Conservation (phyloP, 2,113 vertebrate genomes). For the Calypte anna region DNA sequence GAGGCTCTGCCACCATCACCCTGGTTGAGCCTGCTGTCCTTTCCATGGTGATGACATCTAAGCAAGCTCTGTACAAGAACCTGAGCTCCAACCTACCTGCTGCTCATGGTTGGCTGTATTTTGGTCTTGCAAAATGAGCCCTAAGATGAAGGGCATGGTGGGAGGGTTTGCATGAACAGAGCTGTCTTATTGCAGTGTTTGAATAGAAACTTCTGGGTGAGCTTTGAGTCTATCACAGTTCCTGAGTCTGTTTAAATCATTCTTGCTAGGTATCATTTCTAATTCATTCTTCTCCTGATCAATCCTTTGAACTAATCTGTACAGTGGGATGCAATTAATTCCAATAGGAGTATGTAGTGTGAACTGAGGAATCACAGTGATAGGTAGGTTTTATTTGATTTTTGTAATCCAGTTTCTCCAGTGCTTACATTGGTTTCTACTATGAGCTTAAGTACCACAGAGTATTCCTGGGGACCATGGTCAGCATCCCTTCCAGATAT, state of each 20-base stretch:
- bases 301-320: neutral
- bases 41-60: neutral
- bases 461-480: neutral
- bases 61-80: neutral
- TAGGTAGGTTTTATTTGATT: neutral
- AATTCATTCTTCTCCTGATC: neutral
- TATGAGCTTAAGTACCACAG: neutral
- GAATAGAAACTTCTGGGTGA: neutral
- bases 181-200: neutral
- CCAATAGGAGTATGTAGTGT: neutral
- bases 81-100: neutral
- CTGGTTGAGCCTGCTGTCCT: neutral
- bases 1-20: neutral
- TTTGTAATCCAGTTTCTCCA: neutral
- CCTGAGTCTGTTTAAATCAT: neutral
- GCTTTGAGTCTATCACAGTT: neutral
- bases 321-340: neutral
- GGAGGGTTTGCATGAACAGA: neutral
- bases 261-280: neutral
- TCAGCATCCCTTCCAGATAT: neutral
- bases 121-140: neutral
- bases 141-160: neutral
- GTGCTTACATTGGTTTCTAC: neutral
- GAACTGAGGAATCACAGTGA: neutral
- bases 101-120: neutral